Base-by-base conservation (phyloP, 2,113 vertebrate species). In the Pyrgilauda ruficollis region DNA sequence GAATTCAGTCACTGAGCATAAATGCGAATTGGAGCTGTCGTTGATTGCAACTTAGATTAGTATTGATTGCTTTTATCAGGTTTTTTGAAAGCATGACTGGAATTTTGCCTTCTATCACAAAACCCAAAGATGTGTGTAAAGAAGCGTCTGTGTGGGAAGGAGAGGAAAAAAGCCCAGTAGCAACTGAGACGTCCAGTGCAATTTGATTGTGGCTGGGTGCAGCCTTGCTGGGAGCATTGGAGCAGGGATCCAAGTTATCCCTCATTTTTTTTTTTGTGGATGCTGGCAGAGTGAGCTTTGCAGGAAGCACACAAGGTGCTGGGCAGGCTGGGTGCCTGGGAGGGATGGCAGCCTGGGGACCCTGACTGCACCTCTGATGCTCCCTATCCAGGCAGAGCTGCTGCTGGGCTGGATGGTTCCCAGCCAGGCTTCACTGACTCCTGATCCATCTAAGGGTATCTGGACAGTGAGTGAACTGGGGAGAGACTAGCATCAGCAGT, bases 241-340 rank as follows among this genome's bases (percentile, higher is more conserved):
- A 82, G 31, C 14, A 35, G 17, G 12, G 10, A 19, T 37, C 7
- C 0, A 7, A 28, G 18, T n/a, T 31, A 11, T 58, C 18, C 9
- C 9, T 50, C 3, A n/a, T n/a, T n/a, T 1, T 0, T 7, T 31
- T 28, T 41, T 37, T 7, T 8, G 2, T 3, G 30, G 14, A 7
- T 1, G 3, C 14, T 28, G 26, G 14, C 12, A 33, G 63, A 37
- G 47, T 4, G 15, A 84, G 24, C 31, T 89, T 53, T 46, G 47
- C n/a, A 62, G 31, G 24, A 44, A 16, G 0, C 2, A 6, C 15
- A 22, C 7, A 23, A 55, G 19, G 30, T 22, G 24, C 14, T 62
- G 43, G 33, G 35, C 13, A 27, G 35, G 46, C 13, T 89, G 62
- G 15, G 20, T 35, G 30, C 33, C 18, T 2, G 14, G 33, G 26